Evolutionary conservation across 2,888 invertebrate genomes (phyloP).

Genomic region (Heterodera filipjevi): DNA sequence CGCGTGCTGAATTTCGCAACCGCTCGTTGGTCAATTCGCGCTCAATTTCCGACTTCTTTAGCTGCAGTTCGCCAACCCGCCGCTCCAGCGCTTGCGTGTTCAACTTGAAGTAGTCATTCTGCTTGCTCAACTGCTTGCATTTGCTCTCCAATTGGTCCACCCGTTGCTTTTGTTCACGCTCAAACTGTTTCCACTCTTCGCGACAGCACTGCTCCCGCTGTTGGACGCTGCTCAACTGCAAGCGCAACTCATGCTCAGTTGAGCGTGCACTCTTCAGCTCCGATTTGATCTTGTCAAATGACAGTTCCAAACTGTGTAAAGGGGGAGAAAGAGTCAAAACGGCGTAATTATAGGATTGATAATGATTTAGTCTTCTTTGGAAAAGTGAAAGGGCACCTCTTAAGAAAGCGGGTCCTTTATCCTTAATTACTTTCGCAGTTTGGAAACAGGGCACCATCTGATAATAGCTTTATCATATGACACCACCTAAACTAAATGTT

Average conservation of each 20-base stretch:
- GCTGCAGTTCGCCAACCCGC: slow-evolving; percentile 82
- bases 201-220: slow-evolving; percentile 75
- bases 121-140: slow-evolving; percentile 77
- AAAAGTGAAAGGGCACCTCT: too few relatives aligned
- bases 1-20: not conserved
- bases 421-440: too few relatives aligned
- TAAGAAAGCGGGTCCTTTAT: too few relatives aligned
- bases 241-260: slow-evolving; percentile 76
- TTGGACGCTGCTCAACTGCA: slow-evolving; percentile 73
- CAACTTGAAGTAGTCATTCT: slow-evolving; percentile 80
- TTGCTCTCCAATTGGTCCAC: slow-evolving; percentile 85
- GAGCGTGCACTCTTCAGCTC: slow-evolving; percentile 78
- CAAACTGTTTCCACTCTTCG: slow-evolving; percentile 74
- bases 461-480: too few relatives aligned
- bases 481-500: too few relatives aligned
- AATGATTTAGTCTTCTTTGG: not conserved
- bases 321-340: not conserved
- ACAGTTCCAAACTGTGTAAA: slow-evolving; percentile 57
- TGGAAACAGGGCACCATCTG: too few relatives aligned
- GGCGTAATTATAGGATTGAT: not conserved
- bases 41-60: slow-evolving; percentile 73
- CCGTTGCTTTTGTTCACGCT: slow-evolving; percentile 76
- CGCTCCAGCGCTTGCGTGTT: slow-evolving; percentile 78
- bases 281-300: slow-evolving; percentile 75
- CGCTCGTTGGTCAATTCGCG: slow-evolving; percentile 41